Conservation (phyloP, 2,888 invertebrate species). For the Coronaproctus castanopsis region DNA sequence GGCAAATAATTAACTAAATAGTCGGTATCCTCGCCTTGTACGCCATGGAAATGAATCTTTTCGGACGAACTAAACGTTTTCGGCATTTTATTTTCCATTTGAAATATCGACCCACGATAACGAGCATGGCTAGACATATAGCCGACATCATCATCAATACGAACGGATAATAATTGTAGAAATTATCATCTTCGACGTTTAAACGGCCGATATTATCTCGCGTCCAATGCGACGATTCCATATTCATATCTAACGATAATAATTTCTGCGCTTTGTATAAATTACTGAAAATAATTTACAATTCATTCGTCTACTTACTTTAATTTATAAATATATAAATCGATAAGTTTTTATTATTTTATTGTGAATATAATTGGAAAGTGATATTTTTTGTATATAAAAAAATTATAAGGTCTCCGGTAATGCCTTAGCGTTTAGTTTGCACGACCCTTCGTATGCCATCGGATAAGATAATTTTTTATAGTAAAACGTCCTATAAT, state of each 20-base stretch:
- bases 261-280: constrained; percentile 56
- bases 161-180: constrained; percentile 6
- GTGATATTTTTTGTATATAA: too few relatives aligned
- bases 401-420: too few relatives aligned
- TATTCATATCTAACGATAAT: constrained; percentile 34
- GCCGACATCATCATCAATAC: background rate
- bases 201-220: constrained; percentile 13
- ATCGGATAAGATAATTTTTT: too few relatives aligned
- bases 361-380: too few relatives aligned
- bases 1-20: too few relatives aligned
- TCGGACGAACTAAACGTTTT: background rate
- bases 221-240: constrained; percentile 20
- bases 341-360: too few relatives aligned
- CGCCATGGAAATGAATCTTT: background rate
- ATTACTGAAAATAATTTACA: constrained; percentile 32
- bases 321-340: too few relatives aligned
- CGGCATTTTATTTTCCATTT: background rate
- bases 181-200: constrained; percentile 13
- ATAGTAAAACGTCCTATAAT: too few relatives aligned
- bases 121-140: background rate
- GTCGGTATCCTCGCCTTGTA: background rate
- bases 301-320: background rate
- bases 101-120: background rate
- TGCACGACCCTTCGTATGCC: too few relatives aligned
- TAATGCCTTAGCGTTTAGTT: too few relatives aligned